Conservation (phyloP, 2,888 invertebrate genomes). For the Lysandra bellargus region DNA sequence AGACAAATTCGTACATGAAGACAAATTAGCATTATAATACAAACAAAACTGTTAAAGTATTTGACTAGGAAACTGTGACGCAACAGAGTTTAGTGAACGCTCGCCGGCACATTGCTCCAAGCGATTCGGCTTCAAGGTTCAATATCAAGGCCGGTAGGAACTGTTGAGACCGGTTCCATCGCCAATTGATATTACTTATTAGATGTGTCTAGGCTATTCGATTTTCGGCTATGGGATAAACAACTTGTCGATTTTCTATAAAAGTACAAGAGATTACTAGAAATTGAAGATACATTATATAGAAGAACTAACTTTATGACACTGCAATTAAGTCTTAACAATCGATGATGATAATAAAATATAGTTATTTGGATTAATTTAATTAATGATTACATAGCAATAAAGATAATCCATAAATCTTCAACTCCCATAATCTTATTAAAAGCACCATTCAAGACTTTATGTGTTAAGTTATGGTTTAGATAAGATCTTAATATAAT, state of each 20-base stretch:
- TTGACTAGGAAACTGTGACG: conserved; percentile 25
- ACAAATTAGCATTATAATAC: conserved; percentile 1
- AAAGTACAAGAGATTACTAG: neutral
- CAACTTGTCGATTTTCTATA: neutral
- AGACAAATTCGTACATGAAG: neutral
- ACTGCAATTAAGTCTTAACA: neutral
- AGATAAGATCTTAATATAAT: conserved; percentile 36
- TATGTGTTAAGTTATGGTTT: conserved; percentile 19
- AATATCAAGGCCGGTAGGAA: conserved; percentile 68
- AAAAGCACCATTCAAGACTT: conserved; percentile 2
- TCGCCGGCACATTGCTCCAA: conserved; percentile 56
- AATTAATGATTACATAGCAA: neutral
- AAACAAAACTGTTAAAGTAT: conserved; percentile 20
- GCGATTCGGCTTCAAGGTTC: conserved; percentile 64
- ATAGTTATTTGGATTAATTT: neutral
- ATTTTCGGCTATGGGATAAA: neutral
- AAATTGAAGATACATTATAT: neutral
- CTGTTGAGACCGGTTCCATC: conserved; percentile 36
- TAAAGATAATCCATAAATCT: neutral
- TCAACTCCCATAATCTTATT: neutral
- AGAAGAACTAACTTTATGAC: neutral
- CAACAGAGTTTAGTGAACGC: conserved; percentile 58
- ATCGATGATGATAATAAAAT: neutral
- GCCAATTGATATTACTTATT: neutral
- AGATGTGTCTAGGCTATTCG: neutral